Conservation (phyloP, 2,113 vertebrate species). For the Haemorhous mexicanus region DNA sequence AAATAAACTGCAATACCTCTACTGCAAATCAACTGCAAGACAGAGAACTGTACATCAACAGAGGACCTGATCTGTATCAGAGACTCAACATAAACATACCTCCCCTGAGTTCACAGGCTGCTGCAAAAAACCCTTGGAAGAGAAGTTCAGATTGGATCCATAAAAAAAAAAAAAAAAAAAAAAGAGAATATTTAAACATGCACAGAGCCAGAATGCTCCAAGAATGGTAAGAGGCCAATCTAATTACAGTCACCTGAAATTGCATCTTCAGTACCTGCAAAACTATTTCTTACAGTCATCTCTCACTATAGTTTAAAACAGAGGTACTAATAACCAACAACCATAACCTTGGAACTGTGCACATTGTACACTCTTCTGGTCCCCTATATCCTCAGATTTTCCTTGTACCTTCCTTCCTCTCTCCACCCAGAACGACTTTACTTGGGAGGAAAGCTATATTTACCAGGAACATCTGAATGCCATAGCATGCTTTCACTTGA, state of each 20-base stretch:
- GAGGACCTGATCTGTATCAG: neutral
- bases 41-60: neutral
- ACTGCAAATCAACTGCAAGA: neutral
- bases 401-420: neutral
- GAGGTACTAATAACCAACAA: neutral
- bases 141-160: neutral
- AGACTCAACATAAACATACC: slow-evolving; percentile 4
- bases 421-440: neutral
- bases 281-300: neutral
- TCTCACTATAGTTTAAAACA: neutral
- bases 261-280: neutral
- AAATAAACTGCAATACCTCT: neutral
- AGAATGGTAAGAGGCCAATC: neutral
- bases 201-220: neutral
- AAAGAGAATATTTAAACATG: neutral
- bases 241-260: neutral
- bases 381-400: neutral
- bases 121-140: neutral
- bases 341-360: neutral
- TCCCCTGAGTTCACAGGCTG: neutral
- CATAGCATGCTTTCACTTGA: neutral
- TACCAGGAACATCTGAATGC: neutral
- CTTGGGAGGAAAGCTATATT: neutral
- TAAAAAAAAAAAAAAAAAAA: neutral
- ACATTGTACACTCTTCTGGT: neutral